Evolutionary conservation across 2,797 vertebrate genomes (phyloP), one percentile per base, ranked within the genome.

Genomic region (Coluber constrictor): DNA sequence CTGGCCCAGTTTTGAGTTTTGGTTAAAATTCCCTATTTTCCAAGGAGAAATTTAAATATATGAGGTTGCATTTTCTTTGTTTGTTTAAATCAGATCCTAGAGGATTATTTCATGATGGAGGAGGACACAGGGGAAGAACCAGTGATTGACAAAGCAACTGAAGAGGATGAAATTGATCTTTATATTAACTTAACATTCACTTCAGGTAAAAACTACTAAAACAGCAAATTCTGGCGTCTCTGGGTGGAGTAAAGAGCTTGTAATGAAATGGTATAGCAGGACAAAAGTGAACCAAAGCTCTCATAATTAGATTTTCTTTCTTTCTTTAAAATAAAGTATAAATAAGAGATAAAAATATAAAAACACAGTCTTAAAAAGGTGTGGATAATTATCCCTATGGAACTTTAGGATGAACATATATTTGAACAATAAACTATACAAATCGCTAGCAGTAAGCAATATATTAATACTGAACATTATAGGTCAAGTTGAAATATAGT

Each of bases 171-270:
- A 32, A 97, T 98, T 5, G 98, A 98, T 87, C 94, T 98, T n/a
- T 97, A 98, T 97, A 98, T 98, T 1, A 98, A 98, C 23, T 98
- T 98, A 97, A 99, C 98, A 1, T 98, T 98, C 96, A 89, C 87
- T 12, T 91, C 87, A 89, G 93, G 93, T 93, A 93, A 93, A 56
- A n/a, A 0, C 11, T 47, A 47, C 37, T 1, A 0, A 20, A 47
- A 23, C 20, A 25, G 37, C 32, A 23, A 79, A 47, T 83, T 20
- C 74, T 12, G 3, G 37, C 3, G 3, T 10, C 16, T 79, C 8
- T 11, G 9, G 20, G 25, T 25, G 37, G 74, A 57, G 47, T 51
- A 47, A 29, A 7, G 16, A 18, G 27, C 57, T 91, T 61, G 60
- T 47, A 63, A 23, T 9, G 60, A 90, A 79, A 90, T 79, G 43